These are phyloP conservation scores for Patiria miniata DNA, from an alignment of 35 echinoderm and acorn worm genomes.

Conservation along the genomic window DNA sequence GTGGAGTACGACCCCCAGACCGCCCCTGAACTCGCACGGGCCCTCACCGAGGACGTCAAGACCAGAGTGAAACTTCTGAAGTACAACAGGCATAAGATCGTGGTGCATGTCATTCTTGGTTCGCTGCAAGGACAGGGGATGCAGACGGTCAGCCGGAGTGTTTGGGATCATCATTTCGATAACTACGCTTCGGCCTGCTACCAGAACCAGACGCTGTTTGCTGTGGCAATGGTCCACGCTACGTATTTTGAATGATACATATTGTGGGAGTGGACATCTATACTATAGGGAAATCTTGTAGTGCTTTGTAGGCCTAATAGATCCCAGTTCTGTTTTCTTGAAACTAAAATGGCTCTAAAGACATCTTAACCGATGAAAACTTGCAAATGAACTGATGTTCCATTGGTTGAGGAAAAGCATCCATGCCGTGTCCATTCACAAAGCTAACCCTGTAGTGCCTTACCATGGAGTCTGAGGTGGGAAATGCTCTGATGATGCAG, in stretches of 20 bases:
- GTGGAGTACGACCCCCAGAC: neutral
- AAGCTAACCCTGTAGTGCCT: no score
- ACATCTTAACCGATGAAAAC: no score
- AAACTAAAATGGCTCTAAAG: no score
- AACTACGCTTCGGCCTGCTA: constrained; percentile 17
- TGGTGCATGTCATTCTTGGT: constrained; percentile 30
- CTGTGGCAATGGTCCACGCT: constrained; percentile 37
- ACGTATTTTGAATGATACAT: constrained; percentile 34
- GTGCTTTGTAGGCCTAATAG: no score
- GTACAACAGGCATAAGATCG: constrained; percentile 28
- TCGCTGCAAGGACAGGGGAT: constrained; percentile 20
- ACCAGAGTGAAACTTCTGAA: constrained; percentile 30
- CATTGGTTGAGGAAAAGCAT: no score
- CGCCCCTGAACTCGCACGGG: neutral
- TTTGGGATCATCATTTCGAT: constrained; percentile 25
- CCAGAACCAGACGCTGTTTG: constrained; percentile 25
- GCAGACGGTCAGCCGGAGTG: constrained; percentile 16
- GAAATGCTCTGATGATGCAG: no score
- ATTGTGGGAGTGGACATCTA: no score
- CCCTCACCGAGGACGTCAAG: constrained; percentile 22
- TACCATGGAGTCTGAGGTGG: no score
- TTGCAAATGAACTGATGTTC: no score
- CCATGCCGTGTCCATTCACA: no score
- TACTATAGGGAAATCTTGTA: no score
- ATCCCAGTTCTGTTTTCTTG: no score